A percentile compares a stretch with the other conserved stretches of the same genome.
phyloP scores from a whole-genome alignment of 2,797 vertebrate genomes.

The Pteropus rufus region DNA sequence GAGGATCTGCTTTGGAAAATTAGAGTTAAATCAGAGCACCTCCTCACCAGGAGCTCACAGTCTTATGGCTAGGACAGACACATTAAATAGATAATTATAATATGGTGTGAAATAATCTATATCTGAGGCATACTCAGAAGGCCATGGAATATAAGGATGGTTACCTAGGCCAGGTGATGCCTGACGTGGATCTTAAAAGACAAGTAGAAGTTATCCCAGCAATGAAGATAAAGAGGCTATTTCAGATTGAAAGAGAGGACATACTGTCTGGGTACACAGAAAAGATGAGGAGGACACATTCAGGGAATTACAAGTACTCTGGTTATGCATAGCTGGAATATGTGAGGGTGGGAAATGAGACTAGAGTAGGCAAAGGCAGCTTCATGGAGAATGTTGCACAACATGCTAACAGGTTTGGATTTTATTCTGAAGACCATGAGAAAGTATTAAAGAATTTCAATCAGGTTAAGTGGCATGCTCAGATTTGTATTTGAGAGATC shows the following conservation, averaged over 20 bases:
- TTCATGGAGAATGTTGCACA: background rate
- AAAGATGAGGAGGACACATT: background rate
- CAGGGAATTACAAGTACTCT: background rate
- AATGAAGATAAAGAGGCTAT: background rate
- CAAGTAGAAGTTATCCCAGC: background rate
- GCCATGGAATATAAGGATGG: background rate
- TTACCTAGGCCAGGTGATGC: background rate
- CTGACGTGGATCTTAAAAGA: background rate
- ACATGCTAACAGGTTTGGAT: background rate
- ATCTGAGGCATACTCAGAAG: background rate
- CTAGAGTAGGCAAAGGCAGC: background rate
- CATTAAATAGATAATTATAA: background rate
- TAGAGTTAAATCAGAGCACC: background rate
- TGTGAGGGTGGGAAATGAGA: background rate
- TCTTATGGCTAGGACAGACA: background rate
- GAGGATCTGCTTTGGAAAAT: background rate
- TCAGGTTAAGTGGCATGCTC: background rate
- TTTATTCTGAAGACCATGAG: background rate
- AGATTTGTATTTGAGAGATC: background rate
- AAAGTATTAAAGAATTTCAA: background rate
- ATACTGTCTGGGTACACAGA: background rate
- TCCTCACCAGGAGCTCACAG: background rate
- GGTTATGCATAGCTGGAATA: background rate
- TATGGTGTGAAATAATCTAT: background rate
- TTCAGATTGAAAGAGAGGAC: background rate